phyloP scores from a whole-genome alignment of 2,797 vertebrate species.

The Pelochelys cantorii region DNA sequence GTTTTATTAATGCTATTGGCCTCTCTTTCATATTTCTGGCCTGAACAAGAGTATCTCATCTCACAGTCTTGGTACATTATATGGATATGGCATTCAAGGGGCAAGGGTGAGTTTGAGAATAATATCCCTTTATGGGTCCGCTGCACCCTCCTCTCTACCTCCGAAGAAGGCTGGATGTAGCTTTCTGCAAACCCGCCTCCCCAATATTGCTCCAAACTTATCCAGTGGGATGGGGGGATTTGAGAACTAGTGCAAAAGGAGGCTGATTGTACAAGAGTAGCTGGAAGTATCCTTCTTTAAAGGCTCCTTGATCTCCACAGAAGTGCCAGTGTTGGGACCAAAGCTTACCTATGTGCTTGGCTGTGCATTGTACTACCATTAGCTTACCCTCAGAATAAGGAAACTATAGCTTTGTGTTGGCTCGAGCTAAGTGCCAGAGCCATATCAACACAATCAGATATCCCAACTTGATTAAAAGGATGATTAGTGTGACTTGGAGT shows the following conservation, averaged over 20 bases:
- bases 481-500: background rate
- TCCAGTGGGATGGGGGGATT: background rate
- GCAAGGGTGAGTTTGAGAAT: background rate
- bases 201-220: accelerated
- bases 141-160: background rate
- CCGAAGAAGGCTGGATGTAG: background rate
- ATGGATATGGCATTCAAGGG: background rate
- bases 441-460: background rate
- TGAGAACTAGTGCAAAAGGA: background rate
- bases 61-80: background rate
- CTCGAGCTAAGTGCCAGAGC: background rate
- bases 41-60: background rate
- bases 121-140: background rate
- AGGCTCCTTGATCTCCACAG: background rate
- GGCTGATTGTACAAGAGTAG: background rate
- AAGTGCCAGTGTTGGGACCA: background rate
- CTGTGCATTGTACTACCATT: accelerated
- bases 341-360: background rate
- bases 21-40: background rate
- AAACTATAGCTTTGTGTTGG: background rate
- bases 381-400: background rate
- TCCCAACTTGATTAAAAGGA: background rate
- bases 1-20: background rate
- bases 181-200: background rate
- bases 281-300: background rate